phyloP scores from a whole-genome alignment of 2,113 vertebrate genomes.

The Xyliphius kryptos region DNA sequence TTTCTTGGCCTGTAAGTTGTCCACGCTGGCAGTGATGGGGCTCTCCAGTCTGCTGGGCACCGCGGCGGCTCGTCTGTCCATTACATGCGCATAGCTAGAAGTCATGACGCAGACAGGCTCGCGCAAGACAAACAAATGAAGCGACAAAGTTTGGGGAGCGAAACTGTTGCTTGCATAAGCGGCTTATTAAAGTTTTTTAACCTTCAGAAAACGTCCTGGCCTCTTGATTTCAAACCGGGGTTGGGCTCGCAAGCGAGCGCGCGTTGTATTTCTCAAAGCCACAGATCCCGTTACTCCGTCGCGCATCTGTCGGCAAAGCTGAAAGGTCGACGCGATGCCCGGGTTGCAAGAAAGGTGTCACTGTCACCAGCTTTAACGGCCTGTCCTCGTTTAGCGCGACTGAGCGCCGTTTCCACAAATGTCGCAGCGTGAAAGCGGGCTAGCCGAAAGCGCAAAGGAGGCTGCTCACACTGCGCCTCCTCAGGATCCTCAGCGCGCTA shows the following conservation, averaged over 20 bases:
- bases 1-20: constrained; percentile 93
- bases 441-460: constrained; percentile 46
- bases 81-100: constrained; percentile 90
- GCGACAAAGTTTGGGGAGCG: constrained; percentile 23
- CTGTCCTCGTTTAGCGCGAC: constrained; percentile 37
- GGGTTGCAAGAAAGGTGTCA: too few species aligned
- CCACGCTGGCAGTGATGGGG: constrained; percentile 78
- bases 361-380: background rate
- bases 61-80: constrained; percentile 83
- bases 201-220: constrained; percentile 27
- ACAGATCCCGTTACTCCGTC: too few species aligned
- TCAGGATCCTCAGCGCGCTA: constrained; percentile 26
- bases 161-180: constrained; percentile 52
- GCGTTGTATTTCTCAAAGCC: too few species aligned
- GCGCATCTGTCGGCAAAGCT: too few species aligned
- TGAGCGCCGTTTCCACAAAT: constrained; percentile 61
- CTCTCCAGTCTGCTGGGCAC: constrained; percentile 85
- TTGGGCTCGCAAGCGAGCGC: too few species aligned
- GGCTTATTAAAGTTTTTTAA: too few species aligned
- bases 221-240: too few species aligned
- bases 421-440: constrained; percentile 60
- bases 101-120: constrained; percentile 74
- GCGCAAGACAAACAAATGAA: constrained; percentile 17
- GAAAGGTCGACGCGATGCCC: too few species aligned
- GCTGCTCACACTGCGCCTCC: constrained; percentile 54